Base-by-base conservation (phyloP, 2,888 invertebrate species). In the Drosophila nr. perissopoda region DNA sequence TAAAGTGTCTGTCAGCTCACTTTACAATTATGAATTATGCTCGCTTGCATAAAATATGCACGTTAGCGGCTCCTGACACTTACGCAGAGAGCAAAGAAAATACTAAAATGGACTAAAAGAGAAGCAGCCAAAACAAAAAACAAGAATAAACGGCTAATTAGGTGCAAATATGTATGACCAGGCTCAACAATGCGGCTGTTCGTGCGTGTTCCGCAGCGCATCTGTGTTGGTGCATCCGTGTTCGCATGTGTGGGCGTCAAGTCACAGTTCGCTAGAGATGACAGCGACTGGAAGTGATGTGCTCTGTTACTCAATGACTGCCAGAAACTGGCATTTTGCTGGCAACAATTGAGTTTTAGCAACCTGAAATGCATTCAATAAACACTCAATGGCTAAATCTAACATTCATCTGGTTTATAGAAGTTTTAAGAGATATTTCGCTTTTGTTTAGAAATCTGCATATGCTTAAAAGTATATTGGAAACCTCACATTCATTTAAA, bases 111-210 rank as follows among this genome's bases (percentile, higher is more conserved):
- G n/a, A 29, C 8, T 52, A 34, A 38, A 36, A 54, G 31, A 54
- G 7, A 51, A 40, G 21, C 38, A 29, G 27, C 34, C 5, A 31
- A 33, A 29, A 33, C 45, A 61, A 71, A 67, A 45, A 80, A 29
- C 33, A 29, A 61, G 29, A 59, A 75, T 78, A 78, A 87, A 77
- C 74, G 74, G 79, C 78, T 87, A 87, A 87, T 87, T 87, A 87
- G 83, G 86, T 87, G 87, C 87, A 87, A 87, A 86, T 83, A 86
- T 87, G 83, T 87, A 80, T 83, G 80, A 71, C 70, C 83, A 85
- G 85, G 36, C 61, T 42, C 53, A 69, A 40, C 63, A 59, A 57
- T 38, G 36, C 45, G 33, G 52, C 48, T 69, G 58, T 42, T 69
- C 73, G 68, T 87, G 85, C 83, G 73, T 82, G 80, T 80, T 75